Base-by-base conservation (phyloP, 2,888 invertebrate species). In the Dolichomitus sp. region DNA sequence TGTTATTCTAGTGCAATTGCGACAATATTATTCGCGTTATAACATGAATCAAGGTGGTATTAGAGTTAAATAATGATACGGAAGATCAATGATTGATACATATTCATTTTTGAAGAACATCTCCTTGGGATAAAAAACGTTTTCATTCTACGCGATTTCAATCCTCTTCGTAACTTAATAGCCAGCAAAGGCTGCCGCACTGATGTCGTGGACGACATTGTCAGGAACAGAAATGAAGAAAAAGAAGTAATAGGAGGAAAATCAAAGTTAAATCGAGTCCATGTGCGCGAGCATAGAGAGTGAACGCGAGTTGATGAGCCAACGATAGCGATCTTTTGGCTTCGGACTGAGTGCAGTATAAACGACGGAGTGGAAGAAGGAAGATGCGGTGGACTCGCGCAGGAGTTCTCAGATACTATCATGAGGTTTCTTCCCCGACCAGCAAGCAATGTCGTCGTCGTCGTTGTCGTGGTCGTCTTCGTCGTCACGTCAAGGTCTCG, bases 241-340 rank as follows among this genome's bases (percentile, higher is more conserved):
- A 69, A 65, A 19, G 57, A 57, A 77, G 54, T 40, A 11, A 50
- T 57, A 48, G 42, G 74, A 50, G 61, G 68, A 68, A 61, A 52
- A 83, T 83, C 80, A 72, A 83, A 83, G 83, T 50, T 73, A 72
- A 68, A 75, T 79, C 74, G 78, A 77, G 84, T 80, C 72, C 83
- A 82, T 82, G 86, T 84, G 85, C 83, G 83, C 83, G 85, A 81
- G 85, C 83, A 85, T 86, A 85, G 85, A 85, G 84, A 88, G 79
- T 72, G 88, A 87, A 87, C 86, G 86, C 85, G 81, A 86, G 87
- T 87, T 89, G 89, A 89, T 88, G 88, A 88, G 87, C 81, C 81
- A 76, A 81, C 74, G 88, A 89, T 89, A 90, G 88, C 65, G 86
- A 89, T 88, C 90, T 86, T 84, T 84, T 85, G 80, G 85, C 84